Base-by-base conservation (phyloP, 2,113 vertebrate genomes). In the Silurus glanis region DNA sequence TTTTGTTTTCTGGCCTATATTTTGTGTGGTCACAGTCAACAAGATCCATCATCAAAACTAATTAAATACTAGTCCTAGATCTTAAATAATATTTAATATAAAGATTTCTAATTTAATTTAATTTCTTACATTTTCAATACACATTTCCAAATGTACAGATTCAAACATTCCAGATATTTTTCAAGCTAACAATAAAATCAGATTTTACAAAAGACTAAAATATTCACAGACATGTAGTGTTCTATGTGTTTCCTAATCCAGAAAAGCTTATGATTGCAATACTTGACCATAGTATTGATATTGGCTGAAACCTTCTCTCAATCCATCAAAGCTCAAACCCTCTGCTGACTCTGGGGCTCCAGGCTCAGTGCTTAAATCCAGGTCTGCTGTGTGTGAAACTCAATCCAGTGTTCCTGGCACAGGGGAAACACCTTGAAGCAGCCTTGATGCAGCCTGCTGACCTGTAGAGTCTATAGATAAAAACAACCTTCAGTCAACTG, bases 291-390 rank as follows among this genome's bases (percentile, higher is more conserved):
- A 84, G 62, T 75, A 76, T 84, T 80, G 61, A 88, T 85, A 74
- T 75, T 89, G 88, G 58, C 83, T 71, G 14, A 80, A 83, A 61
- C 59, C 17, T 62, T 81, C 28, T 69, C 59, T 49, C 53, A 51
- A 56, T 58, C 67, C 85, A 55, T 82, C 61, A 59, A 56, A 81
- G 55, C 55, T 80, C 76, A 47, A 80, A 64, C 84, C 82, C 84
- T 88, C 66, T 82, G 82, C 85, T 83, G 83, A 75, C 88, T 85
- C 66, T 74, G 61, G 80, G 74, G 80, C 75, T 85, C 66, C 82
- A 87, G 81, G 62, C 56, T 82, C 64, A 67, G 62, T 80, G 61
- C 83, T 87, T 82, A 87, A 62, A 72, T 71, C 87, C 69, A 86
- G 76, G 81, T 81, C 64, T 85, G 87, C 55, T n/a, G 51, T 61